phyloP scores from a whole-genome alignment of 2,797 vertebrate genomes.

The Sebastes oblongus region DNA sequence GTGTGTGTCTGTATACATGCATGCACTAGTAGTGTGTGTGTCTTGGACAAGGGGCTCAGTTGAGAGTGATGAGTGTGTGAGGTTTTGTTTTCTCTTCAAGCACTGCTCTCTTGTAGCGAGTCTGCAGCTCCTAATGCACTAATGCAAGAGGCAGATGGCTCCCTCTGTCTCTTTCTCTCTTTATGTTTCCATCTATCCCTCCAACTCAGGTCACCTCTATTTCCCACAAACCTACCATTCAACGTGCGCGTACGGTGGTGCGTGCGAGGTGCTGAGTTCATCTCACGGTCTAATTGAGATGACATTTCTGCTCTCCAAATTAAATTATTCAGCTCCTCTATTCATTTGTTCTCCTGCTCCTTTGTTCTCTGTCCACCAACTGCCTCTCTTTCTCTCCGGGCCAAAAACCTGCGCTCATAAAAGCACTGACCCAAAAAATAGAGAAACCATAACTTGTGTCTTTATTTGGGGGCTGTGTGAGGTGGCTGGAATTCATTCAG shows the following conservation, averaged over 20 bases:
- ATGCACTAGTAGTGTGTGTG: not conserved
- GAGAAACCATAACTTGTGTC: constrained; percentile 47
- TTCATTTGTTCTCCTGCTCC: constrained; percentile 61
- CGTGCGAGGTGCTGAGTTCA: constrained; percentile 33
- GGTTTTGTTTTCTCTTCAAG: constrained; percentile 54
- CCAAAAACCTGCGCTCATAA: constrained; percentile 61
- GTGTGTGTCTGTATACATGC: not conserved
- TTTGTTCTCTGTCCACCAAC: constrained; percentile 55
- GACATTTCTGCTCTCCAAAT: constrained; percentile 65
- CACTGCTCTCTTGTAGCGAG: constrained; percentile 22
- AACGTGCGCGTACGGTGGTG: not conserved
- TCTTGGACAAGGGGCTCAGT: constrained; percentile 16
- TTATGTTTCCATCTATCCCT: constrained; percentile 32
- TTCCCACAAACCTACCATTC: constrained; percentile 17
- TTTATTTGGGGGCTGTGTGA: constrained; percentile 38
- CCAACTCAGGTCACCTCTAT: constrained; percentile 37
- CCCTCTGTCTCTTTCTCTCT: constrained; percentile 12
- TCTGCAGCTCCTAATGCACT: constrained; percentile 41
- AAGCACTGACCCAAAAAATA: constrained; percentile 62
- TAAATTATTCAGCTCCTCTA: constrained; percentile 72
- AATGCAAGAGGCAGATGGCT: constrained; percentile 55
- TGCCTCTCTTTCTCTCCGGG: constrained; percentile 38
- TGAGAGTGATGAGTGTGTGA: constrained; percentile 40
- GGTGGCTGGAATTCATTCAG: constrained; percentile 27
- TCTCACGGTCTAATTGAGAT: constrained; percentile 65